Percentiles rank a stretch among this genome's conserved stretches.
Conservation (phyloP, 2,797 vertebrate genomes). For the Cheirogaleus major region DNA sequence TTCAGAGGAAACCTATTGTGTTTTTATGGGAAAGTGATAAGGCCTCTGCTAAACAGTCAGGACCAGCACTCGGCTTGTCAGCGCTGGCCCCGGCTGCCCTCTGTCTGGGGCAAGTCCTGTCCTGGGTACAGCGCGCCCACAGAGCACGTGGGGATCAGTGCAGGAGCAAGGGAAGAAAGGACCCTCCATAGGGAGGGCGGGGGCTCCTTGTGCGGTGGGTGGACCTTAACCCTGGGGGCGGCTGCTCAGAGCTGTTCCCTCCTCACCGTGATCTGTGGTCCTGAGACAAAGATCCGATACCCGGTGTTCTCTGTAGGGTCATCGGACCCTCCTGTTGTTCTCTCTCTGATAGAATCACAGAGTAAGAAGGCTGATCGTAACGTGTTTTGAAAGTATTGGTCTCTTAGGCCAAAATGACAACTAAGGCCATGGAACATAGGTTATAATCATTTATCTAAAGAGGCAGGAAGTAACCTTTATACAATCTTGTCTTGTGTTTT, state of each 20-base stretch:
- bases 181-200: not conserved
- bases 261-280: not conserved
- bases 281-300: not conserved
- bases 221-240: not conserved
- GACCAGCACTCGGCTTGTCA: not conserved
- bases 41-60: not conserved
- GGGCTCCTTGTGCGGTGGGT: no score
- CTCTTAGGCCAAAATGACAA: slow-evolving; percentile 6
- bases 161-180: not conserved
- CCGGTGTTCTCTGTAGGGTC: not conserved
- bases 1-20: not conserved
- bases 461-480: slow-evolving; percentile 15
- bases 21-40: slow-evolving; percentile 15
- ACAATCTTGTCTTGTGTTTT: not conserved
- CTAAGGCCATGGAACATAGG: not conserved
- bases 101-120: not conserved
- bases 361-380: not conserved
- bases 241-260: not conserved
- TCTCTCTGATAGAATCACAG: not conserved
- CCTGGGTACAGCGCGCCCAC: not conserved
- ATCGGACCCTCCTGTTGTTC: not conserved
- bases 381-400: slow-evolving; percentile 5
- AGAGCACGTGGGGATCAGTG: not conserved
- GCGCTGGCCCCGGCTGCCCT: not conserved
- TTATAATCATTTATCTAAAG: not conserved